These are phyloP conservation scores for Dromococcyx pavoninus DNA, from an alignment of 2,797 vertebrate species.

Conservation along the genomic window DNA sequence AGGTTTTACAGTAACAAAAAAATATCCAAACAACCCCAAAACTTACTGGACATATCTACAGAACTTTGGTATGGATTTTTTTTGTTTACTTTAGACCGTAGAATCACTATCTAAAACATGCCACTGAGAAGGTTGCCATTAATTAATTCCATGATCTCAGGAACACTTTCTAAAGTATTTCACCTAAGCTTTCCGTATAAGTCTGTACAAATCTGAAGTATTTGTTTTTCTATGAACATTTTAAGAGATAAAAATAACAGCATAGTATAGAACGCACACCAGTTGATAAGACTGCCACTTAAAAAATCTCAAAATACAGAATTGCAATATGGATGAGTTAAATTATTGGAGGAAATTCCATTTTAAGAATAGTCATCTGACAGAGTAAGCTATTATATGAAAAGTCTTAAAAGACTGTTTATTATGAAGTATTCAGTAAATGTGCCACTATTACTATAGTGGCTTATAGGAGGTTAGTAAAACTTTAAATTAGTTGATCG, in stretches of 20 bases:
- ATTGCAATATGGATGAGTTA: not conserved
- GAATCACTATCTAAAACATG: not conserved
- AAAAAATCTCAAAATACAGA: not conserved
- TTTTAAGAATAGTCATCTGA: not conserved
- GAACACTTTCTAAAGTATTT: not conserved
- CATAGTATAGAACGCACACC: not conserved
- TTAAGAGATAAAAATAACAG: not conserved
- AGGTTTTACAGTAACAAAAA: not conserved
- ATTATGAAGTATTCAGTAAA: not conserved
- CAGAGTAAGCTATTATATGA: not conserved
- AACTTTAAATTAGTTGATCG: not conserved
- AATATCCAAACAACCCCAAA: fast-evolving
- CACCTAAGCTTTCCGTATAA: not conserved
- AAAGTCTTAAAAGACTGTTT: not conserved
- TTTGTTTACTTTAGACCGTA: not conserved
- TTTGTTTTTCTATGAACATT: not conserved
- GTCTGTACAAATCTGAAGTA: not conserved
- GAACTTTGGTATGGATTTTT: not conserved
- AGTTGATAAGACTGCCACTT: not conserved
- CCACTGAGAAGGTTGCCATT: not conserved
- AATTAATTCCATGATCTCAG: not conserved
- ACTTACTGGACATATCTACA: not conserved
- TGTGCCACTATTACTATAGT: not conserved
- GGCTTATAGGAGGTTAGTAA: not conserved
- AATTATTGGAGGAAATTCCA: not conserved